Base-by-base conservation (phyloP, 2,113 vertebrate species). In the Corythornis cristatus region DNA sequence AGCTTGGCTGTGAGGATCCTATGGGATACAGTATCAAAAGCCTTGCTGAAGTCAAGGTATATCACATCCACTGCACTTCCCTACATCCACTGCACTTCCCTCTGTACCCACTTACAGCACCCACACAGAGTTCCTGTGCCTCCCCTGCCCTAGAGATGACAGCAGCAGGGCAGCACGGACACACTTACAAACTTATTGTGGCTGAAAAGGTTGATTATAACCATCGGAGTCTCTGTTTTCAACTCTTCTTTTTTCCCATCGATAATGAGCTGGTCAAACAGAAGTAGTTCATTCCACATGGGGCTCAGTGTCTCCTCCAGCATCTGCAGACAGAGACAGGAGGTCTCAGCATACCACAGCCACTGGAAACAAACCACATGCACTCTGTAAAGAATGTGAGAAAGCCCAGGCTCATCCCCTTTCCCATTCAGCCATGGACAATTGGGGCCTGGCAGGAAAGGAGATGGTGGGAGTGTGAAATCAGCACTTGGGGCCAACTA, bases 201-300 rank as follows among this genome's bases (percentile, higher is more conserved):
- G 94, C 98, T 98, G 45, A 98, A 99, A 94, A 99, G 83, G 71
- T 96, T 99, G 95, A 99, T 94, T 91, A 98, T 95, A 93, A 99
- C 35, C 11, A 99, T 90, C 0, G 99, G 99, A 0, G 98, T 98
- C 90, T 99, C 99, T 48, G 96, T 97, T 80, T 97, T 98, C 74
- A 99, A 91, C 8, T 98, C 98, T 26, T 99, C 98, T 86, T 97
- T 98, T 31, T 97, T 98, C 61, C 99, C 99, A 37, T 99, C 99
- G 64, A 99, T 92, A 3, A 99, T 96, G 40, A 99, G 97, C 95
- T 98, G 98, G 70, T 99, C 98, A 80, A 98, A 99, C 53, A 99
- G 64, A 95, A 99, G 94, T 75, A 98, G 97, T 71, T 99, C 98
- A 21, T 98, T 98, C 99, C 99, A 99, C 95, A 98, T 98, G 4